A percentile compares a stretch with the other conserved stretches of the same genome.
These are phyloP conservation scores for Tortrix viridana DNA, from an alignment of 2,888 invertebrate genomes.

Conservation along the genomic window DNA sequence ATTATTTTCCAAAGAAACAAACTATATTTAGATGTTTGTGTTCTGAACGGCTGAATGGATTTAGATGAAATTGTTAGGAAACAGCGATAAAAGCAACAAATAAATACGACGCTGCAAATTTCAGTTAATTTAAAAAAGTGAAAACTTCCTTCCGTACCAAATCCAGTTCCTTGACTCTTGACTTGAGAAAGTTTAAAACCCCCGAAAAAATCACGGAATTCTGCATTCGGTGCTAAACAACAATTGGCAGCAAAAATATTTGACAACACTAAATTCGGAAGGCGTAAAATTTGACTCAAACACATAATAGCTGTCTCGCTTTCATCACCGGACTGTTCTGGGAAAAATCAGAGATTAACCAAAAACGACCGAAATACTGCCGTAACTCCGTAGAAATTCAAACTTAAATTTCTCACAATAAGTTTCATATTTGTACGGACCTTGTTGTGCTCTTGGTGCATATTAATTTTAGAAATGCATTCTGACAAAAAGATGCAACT, in stretches of 20 bases:
- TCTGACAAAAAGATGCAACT: slow-evolving; percentile 26
- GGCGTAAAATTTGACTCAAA: slow-evolving; percentile 45
- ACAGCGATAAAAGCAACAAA: no score
- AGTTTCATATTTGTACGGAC: not conserved
- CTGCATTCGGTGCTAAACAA: slow-evolving; percentile 20
- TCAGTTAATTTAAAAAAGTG: no score
- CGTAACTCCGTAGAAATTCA: not conserved
- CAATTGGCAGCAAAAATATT: slow-evolving; percentile 21
- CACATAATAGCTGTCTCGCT: slow-evolving; percentile 45
- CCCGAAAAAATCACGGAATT: slow-evolving; percentile 3
- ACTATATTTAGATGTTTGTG: no score
- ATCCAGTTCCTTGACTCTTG: slow-evolving; percentile 18
- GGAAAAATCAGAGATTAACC: slow-evolving; percentile 26
- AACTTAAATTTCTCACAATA: not conserved
- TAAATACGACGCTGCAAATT: no score
- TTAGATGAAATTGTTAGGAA: no score
- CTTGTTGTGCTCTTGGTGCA: not conserved
- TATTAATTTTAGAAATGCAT: not conserved
- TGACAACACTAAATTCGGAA: slow-evolving; percentile 30
- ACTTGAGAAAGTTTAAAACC: not conserved
- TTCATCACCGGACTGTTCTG: slow-evolving; percentile 44
- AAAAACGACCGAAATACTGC: not conserved
- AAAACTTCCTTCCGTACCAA: not conserved
- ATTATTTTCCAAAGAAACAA: no score
- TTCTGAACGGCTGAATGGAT: no score